Evolutionary conservation across 2,888 invertebrate genomes (phyloP), one percentile per base, ranked within the genome.

Genomic region (Ormyrus thymus): DNA sequence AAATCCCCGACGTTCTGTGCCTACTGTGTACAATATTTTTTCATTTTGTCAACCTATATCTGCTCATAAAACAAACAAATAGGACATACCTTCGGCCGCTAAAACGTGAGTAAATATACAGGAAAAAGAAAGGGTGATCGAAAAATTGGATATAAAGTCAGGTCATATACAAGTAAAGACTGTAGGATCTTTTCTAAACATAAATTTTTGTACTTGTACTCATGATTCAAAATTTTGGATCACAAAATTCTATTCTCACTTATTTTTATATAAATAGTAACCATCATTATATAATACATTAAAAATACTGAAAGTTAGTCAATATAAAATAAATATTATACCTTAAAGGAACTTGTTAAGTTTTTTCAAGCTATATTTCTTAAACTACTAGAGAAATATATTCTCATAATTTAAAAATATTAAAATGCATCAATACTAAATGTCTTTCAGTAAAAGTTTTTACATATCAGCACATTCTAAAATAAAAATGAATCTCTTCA

Each of bases 11-110:
- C 7, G 61, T 74, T 80, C 45, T 53, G 65, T 71, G 72, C 15
- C 29, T 58, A 73, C 68, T 56, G 50, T 55, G 8, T 59, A 65
- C 15, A n/a, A 72, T 68, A 10, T 55, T 58, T 73, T 64, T 74
- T 51, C 29, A 56, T 13, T 68, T 50, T 53, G 43, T 51, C 10
- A 9, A 45, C 70, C 59, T 48, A 10, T 50, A 56, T 45, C 10
- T 11, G 11, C 7, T 45, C 64, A 11, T 61, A 50, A 45, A 65
- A 70, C 70, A 70, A 69, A 69, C 29, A 53, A 66, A 64, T 73
- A 51, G 66, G 56, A 72, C 78, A 43, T 79, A 79, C 79, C 70
- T 79, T 70, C 50, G 56, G 72, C 71, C 59, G 73, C 78, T 58
- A 74, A 66, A 66, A 56, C 15, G 15, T 53, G 46, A 58, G 10